Base-by-base conservation (phyloP, 92 coral and sea anemone genomes). In the Diadumene lineata region DNA sequence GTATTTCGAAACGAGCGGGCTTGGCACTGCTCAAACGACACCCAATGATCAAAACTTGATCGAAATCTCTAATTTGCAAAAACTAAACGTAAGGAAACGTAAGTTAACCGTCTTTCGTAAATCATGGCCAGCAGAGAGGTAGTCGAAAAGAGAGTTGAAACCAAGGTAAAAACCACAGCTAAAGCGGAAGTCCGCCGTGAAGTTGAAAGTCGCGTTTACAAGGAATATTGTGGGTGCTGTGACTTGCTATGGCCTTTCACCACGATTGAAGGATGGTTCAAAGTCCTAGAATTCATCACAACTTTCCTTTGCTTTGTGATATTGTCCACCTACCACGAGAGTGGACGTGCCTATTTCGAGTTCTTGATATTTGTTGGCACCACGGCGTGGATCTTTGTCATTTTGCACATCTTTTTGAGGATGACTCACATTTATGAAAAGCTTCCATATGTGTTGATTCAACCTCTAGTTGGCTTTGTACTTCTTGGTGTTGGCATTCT, bases 321-420 rank as follows among this genome's bases (percentile, higher is more conserved):
- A 46, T 60, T 89, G 43, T 75, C 84, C 38, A 61, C 89, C 31
- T 83, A 75, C 69, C 80, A 91, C 1, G 79, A 81, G 17, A 85
- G 93, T 48, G 60, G 38, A 76, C 84, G 79, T 33, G 29, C 89
- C 26, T 87, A 65, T 51, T 91, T 70, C 81, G 98, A 94, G 68
- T 92, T 81, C 70, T 76, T 82, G 85, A 91, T 92, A 50, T 92
- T 92, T 60, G 96, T 89, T 25, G 97, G 87, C 25, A 89, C 97
- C 19, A 79, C 90, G 21, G 86, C 85, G 19, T 94, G 91, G 82
- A 67, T 94, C 19, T 92, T 91, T 63, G 96, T 94, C 4, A 68
- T 92, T 19, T 53, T 94, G 69, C 97, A 94, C 74, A 92, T 94
- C 64, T 31, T 91, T 22, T 74, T 94, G 13, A 87, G 93, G 11